These are phyloP conservation scores for Ictidomys tridecemlineatus DNA, from an alignment of 2,113 vertebrate species.

Conservation along the genomic window DNA sequence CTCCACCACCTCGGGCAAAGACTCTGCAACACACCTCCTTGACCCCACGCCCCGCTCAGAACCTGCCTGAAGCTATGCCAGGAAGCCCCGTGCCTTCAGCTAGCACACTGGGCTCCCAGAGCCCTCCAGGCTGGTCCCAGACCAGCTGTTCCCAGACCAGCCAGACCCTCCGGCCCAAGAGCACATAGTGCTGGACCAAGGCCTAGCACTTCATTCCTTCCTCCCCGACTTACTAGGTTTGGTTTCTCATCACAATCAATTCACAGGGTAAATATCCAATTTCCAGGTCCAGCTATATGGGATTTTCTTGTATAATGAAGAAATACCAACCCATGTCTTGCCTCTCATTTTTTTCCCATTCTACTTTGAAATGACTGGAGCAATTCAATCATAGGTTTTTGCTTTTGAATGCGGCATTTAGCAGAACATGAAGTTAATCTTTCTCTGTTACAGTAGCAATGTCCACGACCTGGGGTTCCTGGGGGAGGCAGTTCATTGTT, in stretches of 20 bases:
- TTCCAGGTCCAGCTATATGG: slow-evolving; percentile 60
- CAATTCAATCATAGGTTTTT: neutral
- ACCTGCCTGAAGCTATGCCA: neutral
- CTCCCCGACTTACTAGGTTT: neutral
- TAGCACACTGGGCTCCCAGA: rapidly evolving
- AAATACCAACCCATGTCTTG: slow-evolving; percentile 9
- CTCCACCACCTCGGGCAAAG: neutral
- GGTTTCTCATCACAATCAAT: slow-evolving; percentile 63
- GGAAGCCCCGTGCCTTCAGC: neutral
- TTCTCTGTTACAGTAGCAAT: neutral
- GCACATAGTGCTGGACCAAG: neutral
- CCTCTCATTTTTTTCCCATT: slow-evolving; percentile 4
- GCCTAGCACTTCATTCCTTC: neutral
- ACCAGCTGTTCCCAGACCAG: no score
- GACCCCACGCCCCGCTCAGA: no score
- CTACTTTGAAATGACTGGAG: slow-evolving; percentile 42
- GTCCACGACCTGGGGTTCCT: neutral
- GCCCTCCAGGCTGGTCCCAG: neutral
- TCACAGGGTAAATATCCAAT: slow-evolving; percentile 62
- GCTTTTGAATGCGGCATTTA: neutral
- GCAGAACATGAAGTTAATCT: neutral
- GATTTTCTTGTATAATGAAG: slow-evolving; percentile 54
- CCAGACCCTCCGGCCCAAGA: neutral
- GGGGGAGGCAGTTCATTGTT: neutral
- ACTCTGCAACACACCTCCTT: neutral